Conservation (phyloP, 2,113 vertebrate genomes). For the Toxostoma redivivum region DNA sequence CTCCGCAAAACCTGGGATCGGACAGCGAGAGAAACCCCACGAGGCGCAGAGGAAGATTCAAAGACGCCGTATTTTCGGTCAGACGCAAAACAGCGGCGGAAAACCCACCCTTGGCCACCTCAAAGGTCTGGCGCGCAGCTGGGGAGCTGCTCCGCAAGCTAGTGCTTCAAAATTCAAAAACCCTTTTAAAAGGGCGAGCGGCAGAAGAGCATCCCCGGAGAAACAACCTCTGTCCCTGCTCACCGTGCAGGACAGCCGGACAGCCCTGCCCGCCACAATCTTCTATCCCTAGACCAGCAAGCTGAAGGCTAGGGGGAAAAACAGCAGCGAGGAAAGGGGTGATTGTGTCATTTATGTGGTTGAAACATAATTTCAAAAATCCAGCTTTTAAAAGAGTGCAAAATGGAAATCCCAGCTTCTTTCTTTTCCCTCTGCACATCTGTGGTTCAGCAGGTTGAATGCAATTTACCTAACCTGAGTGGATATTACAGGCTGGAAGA, state of each 20-base stretch:
- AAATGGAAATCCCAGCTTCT: not conserved
- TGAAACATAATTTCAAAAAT: not conserved
- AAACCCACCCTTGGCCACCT: not conserved
- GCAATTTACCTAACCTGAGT: not conserved
- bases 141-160: not conserved
- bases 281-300: not conserved
- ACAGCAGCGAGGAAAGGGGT: not conserved
- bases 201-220: not conserved
- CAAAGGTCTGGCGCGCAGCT: not conserved
- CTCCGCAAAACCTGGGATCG: not conserved
- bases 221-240: not conserved
- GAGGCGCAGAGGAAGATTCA: not conserved
- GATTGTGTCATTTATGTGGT: too few species aligned
- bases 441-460: not conserved
- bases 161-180: not conserved
- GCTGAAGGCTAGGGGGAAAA: not conserved
- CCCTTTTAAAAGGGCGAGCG: not conserved
- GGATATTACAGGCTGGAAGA: accelerated
- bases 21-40: not conserved
- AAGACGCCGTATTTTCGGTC: not conserved
- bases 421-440: not conserved
- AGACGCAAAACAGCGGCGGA: not conserved
- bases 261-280: not conserved
- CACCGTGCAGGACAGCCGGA: not conserved
- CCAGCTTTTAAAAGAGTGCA: not conserved